Conservation (phyloP, 2,113 vertebrate genomes). For the Nannospalax galili region DNA sequence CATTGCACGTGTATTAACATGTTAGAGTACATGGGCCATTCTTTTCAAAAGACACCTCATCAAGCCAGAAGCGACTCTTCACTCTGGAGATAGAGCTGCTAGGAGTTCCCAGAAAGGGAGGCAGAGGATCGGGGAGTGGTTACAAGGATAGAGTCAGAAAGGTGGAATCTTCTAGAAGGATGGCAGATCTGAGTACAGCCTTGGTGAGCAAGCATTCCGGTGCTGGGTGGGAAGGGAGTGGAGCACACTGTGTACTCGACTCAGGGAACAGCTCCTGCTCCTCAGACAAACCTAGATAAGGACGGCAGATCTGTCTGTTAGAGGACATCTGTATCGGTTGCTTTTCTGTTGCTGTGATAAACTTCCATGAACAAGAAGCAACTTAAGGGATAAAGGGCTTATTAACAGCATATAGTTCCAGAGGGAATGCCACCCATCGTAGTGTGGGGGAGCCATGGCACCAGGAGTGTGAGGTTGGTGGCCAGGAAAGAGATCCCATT, state of each 20-base stretch:
- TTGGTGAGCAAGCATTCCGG: rapidly evolving
- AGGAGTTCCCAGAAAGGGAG: rapidly evolving
- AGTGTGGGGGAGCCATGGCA: background rate
- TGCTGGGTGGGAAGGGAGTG: rapidly evolving
- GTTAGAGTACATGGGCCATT: rapidly evolving
- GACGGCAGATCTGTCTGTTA: background rate
- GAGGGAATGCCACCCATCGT: background rate
- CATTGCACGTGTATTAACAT: background rate
- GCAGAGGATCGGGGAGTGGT: background rate
- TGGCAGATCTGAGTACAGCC: too few species aligned
- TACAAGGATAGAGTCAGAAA: too few species aligned
- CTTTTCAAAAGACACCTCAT: background rate
- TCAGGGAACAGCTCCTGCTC: background rate
- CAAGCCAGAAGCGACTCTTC: background rate
- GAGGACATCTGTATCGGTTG: background rate
- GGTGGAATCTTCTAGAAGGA: background rate
- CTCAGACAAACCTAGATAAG: too few species aligned
- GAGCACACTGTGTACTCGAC: rapidly evolving
- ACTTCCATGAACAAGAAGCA: background rate
- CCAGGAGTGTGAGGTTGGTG: background rate
- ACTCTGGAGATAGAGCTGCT: background rate
- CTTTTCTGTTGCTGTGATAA: background rate
- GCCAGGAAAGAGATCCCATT: background rate
- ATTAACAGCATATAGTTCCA: background rate
- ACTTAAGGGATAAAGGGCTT: background rate